A percentile compares a stretch with the other conserved stretches of the same genome.
phyloP scores from a whole-genome alignment of 2,797 vertebrate genomes.

The Spondyliosoma cantharus region DNA sequence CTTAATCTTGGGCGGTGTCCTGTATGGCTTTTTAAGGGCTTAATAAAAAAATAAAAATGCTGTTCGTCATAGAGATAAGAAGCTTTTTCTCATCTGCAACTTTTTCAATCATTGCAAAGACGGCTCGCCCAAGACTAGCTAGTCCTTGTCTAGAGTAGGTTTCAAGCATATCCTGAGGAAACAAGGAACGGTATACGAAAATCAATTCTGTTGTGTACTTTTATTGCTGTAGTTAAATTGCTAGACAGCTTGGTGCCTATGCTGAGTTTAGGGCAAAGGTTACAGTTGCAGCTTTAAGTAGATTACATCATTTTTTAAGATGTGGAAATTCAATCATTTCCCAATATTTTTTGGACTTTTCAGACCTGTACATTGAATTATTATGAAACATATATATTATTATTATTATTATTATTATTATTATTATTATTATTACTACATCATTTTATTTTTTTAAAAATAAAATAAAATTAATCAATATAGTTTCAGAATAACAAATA shows the following conservation, averaged over 20 bases:
- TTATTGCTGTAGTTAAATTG: not conserved
- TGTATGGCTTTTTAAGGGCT: conserved; percentile 7
- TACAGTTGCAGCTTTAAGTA: not conserved
- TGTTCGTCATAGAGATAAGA: conserved; percentile 32
- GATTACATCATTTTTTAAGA: not conserved
- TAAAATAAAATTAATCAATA: not conserved
- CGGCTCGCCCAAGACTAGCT: not conserved
- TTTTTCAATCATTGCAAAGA: conserved; percentile 14
- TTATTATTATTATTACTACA: too few relatives aligned
- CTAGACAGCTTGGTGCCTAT: not conserved
- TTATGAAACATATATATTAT: not conserved
- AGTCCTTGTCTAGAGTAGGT: not conserved
- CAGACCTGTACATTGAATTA: not conserved
- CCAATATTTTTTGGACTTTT: conserved; percentile 1
- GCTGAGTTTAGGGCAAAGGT: not conserved
- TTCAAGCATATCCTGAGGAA: not conserved
- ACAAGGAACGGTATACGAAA: not conserved
- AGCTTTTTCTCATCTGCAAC: conserved; percentile 8
- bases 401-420: too few relatives aligned
- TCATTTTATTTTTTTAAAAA: too few relatives aligned
- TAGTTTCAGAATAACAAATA: not conserved
- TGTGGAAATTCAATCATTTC: not conserved
- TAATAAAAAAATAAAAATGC: conserved; percentile 11
- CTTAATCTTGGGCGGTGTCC: conserved; percentile 23
- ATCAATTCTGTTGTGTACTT: conserved; percentile 5